phyloP scores from a whole-genome alignment of 2,797 vertebrate genomes.

The Helostoma temminkii region DNA sequence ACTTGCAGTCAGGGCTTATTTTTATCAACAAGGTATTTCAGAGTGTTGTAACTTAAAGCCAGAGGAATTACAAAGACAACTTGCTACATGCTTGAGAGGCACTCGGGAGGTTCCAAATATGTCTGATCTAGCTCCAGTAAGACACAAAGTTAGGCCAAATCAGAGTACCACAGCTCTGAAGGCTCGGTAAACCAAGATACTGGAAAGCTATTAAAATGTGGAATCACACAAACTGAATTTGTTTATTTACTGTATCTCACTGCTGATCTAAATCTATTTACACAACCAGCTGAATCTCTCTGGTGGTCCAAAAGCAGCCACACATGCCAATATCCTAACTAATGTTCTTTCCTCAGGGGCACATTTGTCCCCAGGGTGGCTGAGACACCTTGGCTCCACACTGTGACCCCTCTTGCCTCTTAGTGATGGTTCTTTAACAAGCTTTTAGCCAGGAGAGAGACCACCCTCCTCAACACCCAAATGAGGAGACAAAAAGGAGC shows the following conservation, averaged over 20 bases:
- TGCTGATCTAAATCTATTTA: constrained; percentile 56
- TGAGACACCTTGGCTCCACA: constrained; percentile 57
- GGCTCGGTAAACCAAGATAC: not conserved
- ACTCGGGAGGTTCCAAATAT: constrained; percentile 69
- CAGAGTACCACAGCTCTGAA: constrained; percentile 12
- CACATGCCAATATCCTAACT: constrained; percentile 36
- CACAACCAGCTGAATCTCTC: constrained; percentile 53
- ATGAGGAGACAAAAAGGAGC: constrained; percentile 74
- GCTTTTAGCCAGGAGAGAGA: constrained; percentile 68
- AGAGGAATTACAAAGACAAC: constrained; percentile 55
- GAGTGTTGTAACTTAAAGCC: constrained; percentile 47
- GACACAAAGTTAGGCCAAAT: constrained; percentile 31
- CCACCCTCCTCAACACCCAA: constrained; percentile 73
- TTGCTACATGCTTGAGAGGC: constrained; percentile 56
- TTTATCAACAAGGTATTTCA: constrained; percentile 63
- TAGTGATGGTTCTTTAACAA: constrained; percentile 71
- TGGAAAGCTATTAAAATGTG: constrained; percentile 21
- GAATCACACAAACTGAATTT: not conserved
- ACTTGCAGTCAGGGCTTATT: constrained; percentile 49
- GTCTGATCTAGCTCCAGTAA: constrained; percentile 43
- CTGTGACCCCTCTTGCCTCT: constrained; percentile 23
- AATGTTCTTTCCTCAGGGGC: constrained; percentile 64
- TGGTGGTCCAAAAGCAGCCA: constrained; percentile 57
- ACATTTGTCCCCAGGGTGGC: constrained; percentile 50
- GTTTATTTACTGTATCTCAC: constrained; percentile 33